Conservation (phyloP, 2,888 invertebrate species). For the Alloscopus bannaensis region DNA sequence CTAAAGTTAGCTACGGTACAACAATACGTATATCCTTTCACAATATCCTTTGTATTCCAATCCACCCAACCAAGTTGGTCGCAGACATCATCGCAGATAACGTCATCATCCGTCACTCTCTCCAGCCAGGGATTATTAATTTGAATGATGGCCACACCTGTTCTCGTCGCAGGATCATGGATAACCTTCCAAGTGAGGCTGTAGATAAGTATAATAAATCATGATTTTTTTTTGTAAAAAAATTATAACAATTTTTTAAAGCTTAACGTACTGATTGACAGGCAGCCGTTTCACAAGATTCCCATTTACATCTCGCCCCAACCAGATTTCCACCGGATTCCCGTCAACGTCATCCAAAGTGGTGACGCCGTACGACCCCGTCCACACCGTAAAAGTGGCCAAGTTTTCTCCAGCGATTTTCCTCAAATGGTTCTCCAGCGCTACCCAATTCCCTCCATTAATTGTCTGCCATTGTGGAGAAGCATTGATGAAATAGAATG, state of each 20-base stretch:
- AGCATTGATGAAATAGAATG: slow-evolving; percentile 81
- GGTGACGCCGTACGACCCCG: slow-evolving; percentile 80
- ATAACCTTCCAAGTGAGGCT: slow-evolving; percentile 80
- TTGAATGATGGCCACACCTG: slow-evolving; percentile 80
- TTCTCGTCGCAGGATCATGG: slow-evolving; percentile 77
- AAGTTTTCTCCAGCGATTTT: too few relatives aligned
- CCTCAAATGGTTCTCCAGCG: too few relatives aligned
- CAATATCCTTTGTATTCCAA: slow-evolving; percentile 78
- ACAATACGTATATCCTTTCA: slow-evolving; percentile 81
- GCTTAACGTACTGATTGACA: slow-evolving; percentile 34
- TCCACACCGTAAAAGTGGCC: too few relatives aligned
- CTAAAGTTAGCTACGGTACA: slow-evolving; percentile 80
- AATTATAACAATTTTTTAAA: not conserved
- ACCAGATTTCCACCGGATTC: slow-evolving; percentile 74
- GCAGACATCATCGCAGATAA: slow-evolving; percentile 79
- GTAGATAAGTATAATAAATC: not conserved
- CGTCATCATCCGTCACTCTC: slow-evolving; percentile 71
- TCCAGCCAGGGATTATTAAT: slow-evolving; percentile 80
- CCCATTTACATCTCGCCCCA: slow-evolving; percentile 73
- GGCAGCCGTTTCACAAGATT: slow-evolving; percentile 24
- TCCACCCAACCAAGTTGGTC: slow-evolving; percentile 77
- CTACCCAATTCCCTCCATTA: slow-evolving; percentile 81
- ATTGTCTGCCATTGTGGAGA: slow-evolving; percentile 83
- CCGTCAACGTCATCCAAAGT: slow-evolving; percentile 77
- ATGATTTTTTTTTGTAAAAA: not conserved